Evolutionary conservation across 2,113 vertebrate species (phyloP).

Genomic region (Tautogolabrus adspersus): DNA sequence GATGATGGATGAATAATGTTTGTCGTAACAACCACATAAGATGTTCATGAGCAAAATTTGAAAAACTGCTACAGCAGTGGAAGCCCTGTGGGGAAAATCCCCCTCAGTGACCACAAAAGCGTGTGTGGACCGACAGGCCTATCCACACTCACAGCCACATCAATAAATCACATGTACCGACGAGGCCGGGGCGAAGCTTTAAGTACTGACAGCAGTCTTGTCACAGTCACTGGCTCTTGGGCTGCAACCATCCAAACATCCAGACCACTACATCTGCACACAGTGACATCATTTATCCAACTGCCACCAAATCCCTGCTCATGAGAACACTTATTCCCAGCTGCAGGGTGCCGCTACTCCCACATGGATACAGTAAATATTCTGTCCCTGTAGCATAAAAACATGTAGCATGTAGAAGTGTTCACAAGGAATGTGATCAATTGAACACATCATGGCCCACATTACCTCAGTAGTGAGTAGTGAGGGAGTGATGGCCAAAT

Average conservation of each 20-base stretch:
- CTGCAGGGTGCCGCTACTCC: constrained; percentile 53
- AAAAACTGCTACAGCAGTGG: constrained; percentile 37
- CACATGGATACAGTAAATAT: constrained; percentile 16
- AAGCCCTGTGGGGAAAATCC: constrained; percentile 42
- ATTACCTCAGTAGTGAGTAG: constrained; percentile 65
- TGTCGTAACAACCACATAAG: constrained; percentile 59
- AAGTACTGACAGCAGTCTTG: constrained; percentile 63
- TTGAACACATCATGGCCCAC: constrained; percentile 64
- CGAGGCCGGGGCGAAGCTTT: constrained; percentile 39
- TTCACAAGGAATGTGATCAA: constrained; percentile 61
- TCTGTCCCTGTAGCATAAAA: constrained; percentile 11
- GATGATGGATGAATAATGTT: constrained; percentile 60
- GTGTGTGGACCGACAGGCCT: constrained; percentile 51
- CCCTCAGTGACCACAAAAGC: constrained; percentile 50
- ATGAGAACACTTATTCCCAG: constrained; percentile 57
- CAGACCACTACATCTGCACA: constrained; percentile 55
- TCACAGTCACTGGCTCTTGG: constrained; percentile 46
- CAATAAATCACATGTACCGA: constrained; percentile 59
- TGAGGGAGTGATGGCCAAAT: constrained; percentile 70
- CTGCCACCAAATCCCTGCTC: constrained; percentile 65
- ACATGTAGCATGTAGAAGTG: constrained; percentile 53
- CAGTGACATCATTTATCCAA: constrained; percentile 71
- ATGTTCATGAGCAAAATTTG: constrained; percentile 45
- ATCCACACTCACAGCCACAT: constrained; percentile 54
- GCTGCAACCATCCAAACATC: constrained; percentile 52